Evolutionary conservation across 1,140 invertebrate genomes (phyloP), one percentile per base, ranked within the genome.

Genomic region (Apis dorsata): DNA sequence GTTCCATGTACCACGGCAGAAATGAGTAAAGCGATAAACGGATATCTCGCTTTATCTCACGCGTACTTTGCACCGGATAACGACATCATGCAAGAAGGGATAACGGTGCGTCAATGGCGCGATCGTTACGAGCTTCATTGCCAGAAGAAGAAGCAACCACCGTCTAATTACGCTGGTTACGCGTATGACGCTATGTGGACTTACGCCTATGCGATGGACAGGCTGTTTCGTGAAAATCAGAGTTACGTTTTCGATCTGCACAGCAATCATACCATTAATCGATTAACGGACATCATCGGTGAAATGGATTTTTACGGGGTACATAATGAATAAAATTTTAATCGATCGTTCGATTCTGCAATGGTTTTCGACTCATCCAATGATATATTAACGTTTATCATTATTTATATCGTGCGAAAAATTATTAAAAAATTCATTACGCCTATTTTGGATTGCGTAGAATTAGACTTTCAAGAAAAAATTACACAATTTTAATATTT

Each of bases 121-220:
- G 79, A 94, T 53, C 92, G 91, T 21, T 96, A 95, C 87, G 88
- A 94, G 49, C 83, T 90, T 5, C 57, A 85, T 1, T 93, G 93
- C 68, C 53, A 15, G 10, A 68, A 53, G 0, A 62, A 85, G n/a
- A 77, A 89, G 62, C 70, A 84, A 59, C 59, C 72, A 78, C 91
- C 93, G 34, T 95, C 94, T 53, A 93, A 95, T 71, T 98, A 97
- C 92, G 97, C 96, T 13, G 96, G 97, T 2, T 98, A 96, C 88
- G 95, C 95, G 0, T 98, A 98, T 91, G 97, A 98, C 93, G 97
- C 97, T 0, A 96, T 98, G 66, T 98, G 97, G 97, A 96, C 96
- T 2, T 98, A 97, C 91, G 97, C 97, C 11, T 93, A 95, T 24
- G 97, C 97, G 2, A 91, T 97, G 28, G 95, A 97, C 87, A 94